Base-by-base conservation (phyloP, 2,113 vertebrate species). In the Phodopus roborovskii region DNA sequence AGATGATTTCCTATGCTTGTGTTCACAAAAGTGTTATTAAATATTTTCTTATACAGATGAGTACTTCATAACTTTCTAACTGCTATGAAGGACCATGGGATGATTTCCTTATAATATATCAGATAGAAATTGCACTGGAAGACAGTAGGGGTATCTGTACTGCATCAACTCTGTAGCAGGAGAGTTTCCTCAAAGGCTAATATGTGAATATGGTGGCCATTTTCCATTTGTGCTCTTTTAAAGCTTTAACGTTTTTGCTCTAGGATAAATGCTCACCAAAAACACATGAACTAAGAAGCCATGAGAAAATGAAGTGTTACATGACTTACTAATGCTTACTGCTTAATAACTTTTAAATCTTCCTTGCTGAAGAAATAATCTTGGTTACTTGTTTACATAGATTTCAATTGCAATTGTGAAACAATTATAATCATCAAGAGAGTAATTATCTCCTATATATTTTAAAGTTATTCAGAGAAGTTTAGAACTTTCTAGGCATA, bases 401-500 rank as follows among this genome's bases (percentile, higher is more conserved):
- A 28, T 74, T 88, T 71, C 68, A 94, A 81, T n/a, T 89, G 5
- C 6, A 85, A 9, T 42, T 79, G 53, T 24, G 16, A 64, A 87
- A 92, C 74, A 77, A 73, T 66, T 82, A 71, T 68, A 22, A 45
- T 42, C 2, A 28, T 73, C 0, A 33, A 20, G 19, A 2, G 12
- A 87, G 53, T 82, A 82, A 68, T 93, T 58, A 17, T 15, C 88
- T 88, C 45, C 92, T 45, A 81, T 26, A 91, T 73, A 66, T 92
- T 93, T 53, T 26, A 36, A 70, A 79, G 36, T 89, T 66, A 68
- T 7, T 89, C 73, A 91, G 62, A 64, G 42, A 75, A 83, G 53
- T 82, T 58, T 82, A 33, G 28, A 89, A 88, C 81, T 56, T 42
- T 30, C 68, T 66, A 74, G 1, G 45, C 8, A 84, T 4, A 87